Percentiles rank a stretch among this genome's conserved stretches.
Conservation (phyloP, 1,140 invertebrate species). For the Paralvinella palmiformis region DNA sequence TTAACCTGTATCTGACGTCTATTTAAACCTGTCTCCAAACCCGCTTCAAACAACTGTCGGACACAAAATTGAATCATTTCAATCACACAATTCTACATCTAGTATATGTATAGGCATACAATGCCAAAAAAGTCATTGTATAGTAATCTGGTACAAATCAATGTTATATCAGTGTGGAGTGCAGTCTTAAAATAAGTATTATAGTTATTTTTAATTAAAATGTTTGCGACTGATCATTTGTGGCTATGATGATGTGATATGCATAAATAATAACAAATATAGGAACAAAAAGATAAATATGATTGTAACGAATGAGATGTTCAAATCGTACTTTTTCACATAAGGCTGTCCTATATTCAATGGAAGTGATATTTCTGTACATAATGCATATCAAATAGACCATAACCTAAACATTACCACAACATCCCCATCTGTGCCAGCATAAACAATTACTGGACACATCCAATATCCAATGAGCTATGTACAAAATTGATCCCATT, state of each 20-base stretch:
- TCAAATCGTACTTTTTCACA: no score
- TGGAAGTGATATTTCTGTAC: no score
- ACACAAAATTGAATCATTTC: slow-evolving; percentile 23
- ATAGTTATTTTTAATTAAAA: neutral
- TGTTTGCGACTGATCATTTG: slow-evolving; percentile 24
- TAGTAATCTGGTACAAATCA: slow-evolving; percentile 15
- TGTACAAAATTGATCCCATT: neutral
- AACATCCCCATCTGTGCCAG: slow-evolving; percentile 4
- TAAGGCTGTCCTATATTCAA: no score
- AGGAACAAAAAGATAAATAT: no score
- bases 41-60: slow-evolving; percentile 38
- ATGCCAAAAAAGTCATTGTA: neutral
- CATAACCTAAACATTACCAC: neutral
- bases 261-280: no score
- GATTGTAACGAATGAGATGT: no score
- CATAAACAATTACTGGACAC: neutral
- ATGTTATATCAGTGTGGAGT: neutral
- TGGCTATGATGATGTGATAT: no score
- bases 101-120: no score
- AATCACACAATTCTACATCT: neutral
- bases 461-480: neutral
- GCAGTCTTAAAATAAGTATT: neutral
- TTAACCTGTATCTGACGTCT: slow-evolving; percentile 24
- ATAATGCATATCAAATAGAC: slow-evolving; percentile 12
- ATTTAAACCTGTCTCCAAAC: slow-evolving; percentile 40